Evolutionary conservation across 2,888 invertebrate genomes (phyloP).

Genomic region (Xestia xanthographa): DNA sequence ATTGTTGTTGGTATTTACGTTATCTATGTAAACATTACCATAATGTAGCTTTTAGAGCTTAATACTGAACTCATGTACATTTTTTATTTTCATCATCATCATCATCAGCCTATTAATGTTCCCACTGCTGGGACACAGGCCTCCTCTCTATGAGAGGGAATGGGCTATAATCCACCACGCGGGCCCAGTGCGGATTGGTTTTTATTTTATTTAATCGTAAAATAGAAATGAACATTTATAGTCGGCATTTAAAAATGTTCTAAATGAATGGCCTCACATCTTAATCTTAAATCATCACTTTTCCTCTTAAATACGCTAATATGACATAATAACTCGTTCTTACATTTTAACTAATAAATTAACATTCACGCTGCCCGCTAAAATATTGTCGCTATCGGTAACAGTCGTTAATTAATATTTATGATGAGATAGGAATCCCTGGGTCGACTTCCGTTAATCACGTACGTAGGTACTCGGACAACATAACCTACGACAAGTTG

Average conservation of each 20-base stretch:
- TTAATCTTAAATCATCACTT: constrained; percentile 7
- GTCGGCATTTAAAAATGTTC: not conserved
- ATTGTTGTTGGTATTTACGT: constrained; percentile 14
- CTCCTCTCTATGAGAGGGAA: too few species aligned
- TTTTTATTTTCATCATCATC: too few species aligned
- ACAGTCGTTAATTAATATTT: constrained; percentile 44
- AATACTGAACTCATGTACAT: not conserved
- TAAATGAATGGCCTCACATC: not conserved
- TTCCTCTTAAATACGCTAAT: not conserved
- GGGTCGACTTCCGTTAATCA: constrained; percentile 42
- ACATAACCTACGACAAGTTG: constrained; percentile 52
- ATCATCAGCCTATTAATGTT: too few species aligned
- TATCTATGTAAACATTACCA: constrained; percentile 16
- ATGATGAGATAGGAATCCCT: constrained; percentile 39
- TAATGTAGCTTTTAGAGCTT: constrained; percentile 6
- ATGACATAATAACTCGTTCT: constrained; percentile 4
- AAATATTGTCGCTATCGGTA: constrained; percentile 27
- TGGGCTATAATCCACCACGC: too few species aligned
- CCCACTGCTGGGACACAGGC: too few species aligned
- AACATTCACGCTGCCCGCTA: not conserved
- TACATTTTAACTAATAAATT: constrained; percentile 1
- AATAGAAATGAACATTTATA: not conserved
- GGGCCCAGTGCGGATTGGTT: too few species aligned
- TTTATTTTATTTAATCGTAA: not conserved
- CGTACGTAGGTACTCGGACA: constrained; percentile 15